Evolutionary conservation across 2,888 invertebrate genomes (phyloP).

Genomic region (Sphecodes monilicornis): DNA sequence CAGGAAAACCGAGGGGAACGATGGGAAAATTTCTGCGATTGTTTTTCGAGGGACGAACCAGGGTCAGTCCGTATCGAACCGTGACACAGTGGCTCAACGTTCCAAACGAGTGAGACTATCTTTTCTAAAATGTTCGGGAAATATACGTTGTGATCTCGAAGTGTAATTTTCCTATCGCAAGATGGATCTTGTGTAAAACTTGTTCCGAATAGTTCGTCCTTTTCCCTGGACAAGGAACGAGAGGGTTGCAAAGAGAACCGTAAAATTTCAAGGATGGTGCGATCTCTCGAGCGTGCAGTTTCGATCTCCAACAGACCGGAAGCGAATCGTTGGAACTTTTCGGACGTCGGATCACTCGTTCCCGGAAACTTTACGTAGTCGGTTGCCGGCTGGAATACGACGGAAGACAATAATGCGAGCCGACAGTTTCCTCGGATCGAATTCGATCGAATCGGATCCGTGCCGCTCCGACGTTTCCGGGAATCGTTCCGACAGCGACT

Average conservation of each 20-base stretch:
- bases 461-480: not conserved
- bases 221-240: not conserved
- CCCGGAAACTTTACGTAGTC: conserved; percentile 1
- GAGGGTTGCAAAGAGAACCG: not conserved
- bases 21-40: not conserved
- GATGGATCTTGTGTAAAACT: not conserved
- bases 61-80: not conserved
- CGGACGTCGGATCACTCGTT: not conserved
- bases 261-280: not conserved
- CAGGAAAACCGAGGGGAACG: not conserved
- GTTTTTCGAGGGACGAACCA: not conserved
- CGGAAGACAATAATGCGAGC: not conserved
- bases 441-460: not conserved
- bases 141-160: not conserved
- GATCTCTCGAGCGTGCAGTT: not conserved
- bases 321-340: not conserved
- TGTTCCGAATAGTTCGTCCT: not conserved
- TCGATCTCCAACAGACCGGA: not conserved
- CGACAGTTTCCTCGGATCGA: conserved; percentile 5
- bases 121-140: too few species aligned
- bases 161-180: not conserved
- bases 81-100: not conserved
- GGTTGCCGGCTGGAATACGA: not conserved
- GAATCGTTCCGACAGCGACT: not conserved
- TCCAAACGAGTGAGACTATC: not conserved